Evolutionary conservation across 2,888 invertebrate genomes (phyloP), one percentile per base, ranked within the genome.

Genomic region (Mellilla xanthometata): DNA sequence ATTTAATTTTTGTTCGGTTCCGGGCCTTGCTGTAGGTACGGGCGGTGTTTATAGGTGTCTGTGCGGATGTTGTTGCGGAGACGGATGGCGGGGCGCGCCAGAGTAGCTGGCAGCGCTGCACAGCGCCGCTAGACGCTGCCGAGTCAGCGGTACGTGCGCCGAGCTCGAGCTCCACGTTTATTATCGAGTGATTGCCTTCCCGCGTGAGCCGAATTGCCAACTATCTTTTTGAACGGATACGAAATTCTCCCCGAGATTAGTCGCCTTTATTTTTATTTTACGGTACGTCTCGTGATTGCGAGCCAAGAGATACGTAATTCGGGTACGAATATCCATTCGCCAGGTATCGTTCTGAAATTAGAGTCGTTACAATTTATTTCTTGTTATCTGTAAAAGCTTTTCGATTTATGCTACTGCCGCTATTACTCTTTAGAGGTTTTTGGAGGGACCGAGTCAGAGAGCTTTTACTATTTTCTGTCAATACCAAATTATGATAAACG

Each of bases 111-210:
- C 60, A 58, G 32, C 70, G 63, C 50, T 74, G 79, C 76, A 77
- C n/a, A n/a, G n/a, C n/a, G 56, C 71, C 68, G 70, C 70, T 70
- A 67, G 68, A 58, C 62, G 44, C 13, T 24, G 46, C 41, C 62
- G 65, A 67, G 76, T 81, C 81, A 81, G 81, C 81, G 75, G 64
- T 80, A 81, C 81, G 81, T 81, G 81, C 65, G 41, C 64, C 74
- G 69, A 68, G 69, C 76, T 76, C 73, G 65, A 70, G 76, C 76
- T 81, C 70, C 72, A 79, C 85, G 79, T 86, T 84, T 85, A 86
- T 76, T 84, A 82, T 87, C 81, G 76, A 86, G 81, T 85, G 86
- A 87, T 88, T 87, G 86, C 82, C 76, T 72, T 68, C 65, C 81
- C 79, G 78, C 87, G 87, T 88, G 88, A 85, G 80, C 76, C 62